These are phyloP conservation scores for Peromyscus leucopus DNA, from an alignment of 2,113 vertebrate species.

Conservation along the genomic window DNA sequence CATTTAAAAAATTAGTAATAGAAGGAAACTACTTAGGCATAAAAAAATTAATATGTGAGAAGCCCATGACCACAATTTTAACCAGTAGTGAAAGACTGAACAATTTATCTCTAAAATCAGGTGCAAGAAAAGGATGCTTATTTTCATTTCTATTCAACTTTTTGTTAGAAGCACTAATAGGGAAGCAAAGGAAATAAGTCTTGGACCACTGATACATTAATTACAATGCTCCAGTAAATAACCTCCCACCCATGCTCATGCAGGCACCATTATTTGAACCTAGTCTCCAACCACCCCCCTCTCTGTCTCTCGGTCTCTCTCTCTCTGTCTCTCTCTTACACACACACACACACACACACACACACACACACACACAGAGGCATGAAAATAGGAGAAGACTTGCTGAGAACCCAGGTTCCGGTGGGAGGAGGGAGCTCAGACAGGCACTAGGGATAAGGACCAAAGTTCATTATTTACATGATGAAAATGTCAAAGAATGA, in stretches of 20 bases:
- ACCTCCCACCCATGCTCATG: neutral
- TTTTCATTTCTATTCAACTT: neutral
- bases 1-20: neutral
- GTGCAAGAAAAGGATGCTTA: neutral
- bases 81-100: neutral
- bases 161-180: neutral
- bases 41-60: neutral
- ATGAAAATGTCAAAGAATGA: neutral
- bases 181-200: neutral
- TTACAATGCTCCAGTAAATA: neutral
- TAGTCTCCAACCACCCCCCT: neutral
- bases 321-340: neutral
- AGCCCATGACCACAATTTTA: neutral
- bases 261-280: neutral
- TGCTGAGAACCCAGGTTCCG: accelerated
- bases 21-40: neutral
- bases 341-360: neutral
- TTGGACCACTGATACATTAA: neutral
- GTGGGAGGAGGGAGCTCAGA: neutral
- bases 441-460: neutral
- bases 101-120: neutral
- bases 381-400: neutral
- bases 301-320: neutral
- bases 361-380: neutral
- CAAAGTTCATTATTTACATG: neutral